A percentile compares a stretch with the other conserved stretches of the same genome.
Conservation (phyloP, 2,888 invertebrate genomes). For the Pheosia tremula region DNA sequence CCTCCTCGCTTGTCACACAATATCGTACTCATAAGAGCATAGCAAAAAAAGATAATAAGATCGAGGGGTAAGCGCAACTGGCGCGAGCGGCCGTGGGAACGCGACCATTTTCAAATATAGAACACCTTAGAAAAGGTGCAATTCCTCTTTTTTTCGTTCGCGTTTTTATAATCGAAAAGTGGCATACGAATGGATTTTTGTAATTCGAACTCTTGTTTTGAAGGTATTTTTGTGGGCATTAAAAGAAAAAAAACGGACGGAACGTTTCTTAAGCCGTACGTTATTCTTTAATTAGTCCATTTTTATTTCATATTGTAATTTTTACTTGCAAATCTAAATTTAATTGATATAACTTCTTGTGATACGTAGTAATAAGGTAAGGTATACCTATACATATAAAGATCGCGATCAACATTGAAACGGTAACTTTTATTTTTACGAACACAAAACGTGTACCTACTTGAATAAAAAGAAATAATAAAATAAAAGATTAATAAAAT, state of each 20-base stretch:
- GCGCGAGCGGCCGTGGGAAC: constrained; percentile 84
- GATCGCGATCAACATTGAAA: too few species aligned
- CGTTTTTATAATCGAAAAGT: constrained; percentile 72
- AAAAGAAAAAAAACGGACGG: background rate
- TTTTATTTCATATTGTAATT: too few species aligned
- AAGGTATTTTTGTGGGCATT: constrained; percentile 35
- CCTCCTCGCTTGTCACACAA: constrained; percentile 65
- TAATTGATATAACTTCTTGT: too few species aligned
- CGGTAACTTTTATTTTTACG: too few species aligned
- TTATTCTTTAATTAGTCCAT: background rate
- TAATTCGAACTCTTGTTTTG: constrained; percentile 61
- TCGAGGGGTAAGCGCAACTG: constrained; percentile 79
- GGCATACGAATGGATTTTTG: constrained; percentile 63
- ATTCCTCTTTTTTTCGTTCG: constrained; percentile 69
- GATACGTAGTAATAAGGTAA: too few species aligned
- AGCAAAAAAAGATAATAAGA: constrained; percentile 64
- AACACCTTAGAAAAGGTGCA: constrained; percentile 83
- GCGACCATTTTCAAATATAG: constrained; percentile 79
- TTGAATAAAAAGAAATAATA: too few species aligned
- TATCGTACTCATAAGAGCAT: constrained; percentile 54
- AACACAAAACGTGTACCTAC: too few species aligned
- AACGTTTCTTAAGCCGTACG: background rate
- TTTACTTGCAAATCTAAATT: too few species aligned
- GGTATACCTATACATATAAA: too few species aligned
- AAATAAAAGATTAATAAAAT: too few species aligned